These are phyloP conservation scores for Microplitis manilae DNA, from an alignment of 2,888 invertebrate genomes.

Conservation along the genomic window DNA sequence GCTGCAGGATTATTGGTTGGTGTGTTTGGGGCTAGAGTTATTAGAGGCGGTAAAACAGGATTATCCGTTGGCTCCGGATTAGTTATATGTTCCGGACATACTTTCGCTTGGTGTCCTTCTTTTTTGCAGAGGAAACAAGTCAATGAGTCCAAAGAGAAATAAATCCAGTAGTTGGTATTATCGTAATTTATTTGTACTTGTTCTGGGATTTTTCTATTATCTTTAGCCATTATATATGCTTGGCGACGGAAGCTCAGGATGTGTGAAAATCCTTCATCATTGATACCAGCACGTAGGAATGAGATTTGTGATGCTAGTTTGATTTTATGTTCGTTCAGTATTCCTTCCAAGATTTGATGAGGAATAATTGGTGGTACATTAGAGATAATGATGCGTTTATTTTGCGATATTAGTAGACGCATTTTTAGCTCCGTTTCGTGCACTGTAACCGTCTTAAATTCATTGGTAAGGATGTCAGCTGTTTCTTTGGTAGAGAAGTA, in stretches of 20 bases:
- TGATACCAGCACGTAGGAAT: no score
- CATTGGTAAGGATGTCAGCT: not conserved
- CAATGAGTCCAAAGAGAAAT: not conserved
- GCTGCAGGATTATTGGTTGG: no score
- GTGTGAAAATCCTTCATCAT: not conserved
- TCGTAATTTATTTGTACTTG: not conserved
- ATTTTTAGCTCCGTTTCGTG: not conserved
- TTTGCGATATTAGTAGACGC: not conserved
- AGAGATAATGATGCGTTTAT: not conserved
- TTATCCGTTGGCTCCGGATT: not conserved
- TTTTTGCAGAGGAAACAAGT: not conserved
- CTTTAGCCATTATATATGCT: not conserved
- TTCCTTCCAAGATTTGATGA: no score
- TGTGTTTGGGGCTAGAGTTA: no score
- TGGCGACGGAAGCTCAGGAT: not conserved
- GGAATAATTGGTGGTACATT: not conserved
- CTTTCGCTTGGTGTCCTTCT: not conserved
- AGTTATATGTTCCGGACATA: not conserved
- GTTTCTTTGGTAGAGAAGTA: not conserved
- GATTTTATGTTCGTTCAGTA: no score
- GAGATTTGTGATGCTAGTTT: no score
- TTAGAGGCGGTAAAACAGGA: no score
- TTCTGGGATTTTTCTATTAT: not conserved
- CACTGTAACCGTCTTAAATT: not conserved
- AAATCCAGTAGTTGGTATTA: slow-evolving; percentile 6